Base-by-base conservation (phyloP, 2,113 vertebrate genomes). In the Scomber japonicus region DNA sequence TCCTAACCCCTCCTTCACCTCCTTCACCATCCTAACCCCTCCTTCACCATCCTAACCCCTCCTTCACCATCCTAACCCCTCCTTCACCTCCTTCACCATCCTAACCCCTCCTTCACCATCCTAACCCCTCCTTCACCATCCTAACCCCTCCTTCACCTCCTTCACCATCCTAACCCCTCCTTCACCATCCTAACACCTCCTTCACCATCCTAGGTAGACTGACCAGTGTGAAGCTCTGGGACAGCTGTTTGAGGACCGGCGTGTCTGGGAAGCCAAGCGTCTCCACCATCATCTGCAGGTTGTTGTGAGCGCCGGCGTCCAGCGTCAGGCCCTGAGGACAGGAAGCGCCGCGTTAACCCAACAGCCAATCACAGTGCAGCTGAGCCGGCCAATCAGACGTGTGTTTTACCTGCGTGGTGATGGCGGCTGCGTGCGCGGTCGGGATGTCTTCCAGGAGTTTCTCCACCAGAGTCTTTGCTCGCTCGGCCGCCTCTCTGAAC, bases 391-490 rank as follows among this genome's bases (percentile, higher is more conserved):
- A 63, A 73, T 78, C 66, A 9, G 11, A 35, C 0, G 5, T 1
- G 1, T 2, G 0, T 6, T 3, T 46, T 64, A 95, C 94, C 80
- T 81, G 4, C 0, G n/a, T 51, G 46, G 0, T 70, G 21, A 93
- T 5, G 12, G 77, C 17, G 0, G 50, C 67, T n/a, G 84, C 27
- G 81, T 96, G 95, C 10, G 86, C 55, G 0, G 13, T 35, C 0
- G 56, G 49, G 0, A 95, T 72, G 0, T 95, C 90, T 1, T 15
- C 56, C 3, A 91, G 85, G 75, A 97, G 94, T 81, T 96, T 97
- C 54, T 88, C 87, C 35, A 94, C 91, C 86, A 97, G 94, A 40
- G 93, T 94, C 31, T 85, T 91, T 24, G 93, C 94, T 48, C 88
- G 91, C 17, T 91, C 84, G 15, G 95, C 65, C 8, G 93, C 95